phyloP scores from a whole-genome alignment of 1,140 invertebrate genomes.

The Anastatus disparis region DNA sequence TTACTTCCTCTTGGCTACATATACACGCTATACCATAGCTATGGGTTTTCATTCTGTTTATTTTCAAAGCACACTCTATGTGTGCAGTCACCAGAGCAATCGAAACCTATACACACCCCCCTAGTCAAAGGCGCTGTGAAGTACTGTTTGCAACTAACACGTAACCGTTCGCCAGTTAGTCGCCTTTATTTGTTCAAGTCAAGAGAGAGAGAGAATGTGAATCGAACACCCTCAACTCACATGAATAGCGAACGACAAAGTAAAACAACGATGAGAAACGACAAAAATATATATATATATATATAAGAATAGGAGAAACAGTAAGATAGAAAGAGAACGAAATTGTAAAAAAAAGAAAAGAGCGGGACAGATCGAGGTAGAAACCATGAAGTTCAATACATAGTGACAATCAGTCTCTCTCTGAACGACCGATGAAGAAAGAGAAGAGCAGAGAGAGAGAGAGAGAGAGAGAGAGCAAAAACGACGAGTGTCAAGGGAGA shows the following conservation, averaged over 20 bases:
- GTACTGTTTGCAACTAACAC: constrained; percentile 5
- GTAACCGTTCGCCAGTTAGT: constrained; percentile 28
- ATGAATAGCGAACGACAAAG: too few relatives aligned
- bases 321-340: neutral
- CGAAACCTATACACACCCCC: too few relatives aligned
- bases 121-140: neutral
- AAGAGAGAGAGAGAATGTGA: constrained; percentile 18
- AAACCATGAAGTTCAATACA: too few relatives aligned
- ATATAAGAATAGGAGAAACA: too few relatives aligned
- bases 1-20: too few relatives aligned
- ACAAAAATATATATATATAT: too few relatives aligned
- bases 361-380: neutral
- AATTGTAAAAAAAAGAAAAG: neutral
- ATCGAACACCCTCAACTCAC: too few relatives aligned
- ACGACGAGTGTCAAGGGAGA: neutral
- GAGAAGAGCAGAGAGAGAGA: neutral
- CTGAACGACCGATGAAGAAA: too few relatives aligned
- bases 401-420: too few relatives aligned
- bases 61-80: constrained; percentile 15
- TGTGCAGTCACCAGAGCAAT: too few relatives aligned
- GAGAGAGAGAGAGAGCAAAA: neutral
- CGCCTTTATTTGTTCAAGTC: constrained; percentile 43
- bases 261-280: too few relatives aligned
- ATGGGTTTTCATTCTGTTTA: neutral
- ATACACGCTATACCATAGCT: too few relatives aligned